Conservation (phyloP, 2,113 vertebrate genomes). For the Rattus norvegicus region GRCr8 NC_086033.1:39975001-39975500, state of each 20-base stretch:
- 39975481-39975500: too few relatives aligned
- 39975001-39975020: not conserved
- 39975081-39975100: not conserved
- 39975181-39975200: not conserved
- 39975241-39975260: not conserved
- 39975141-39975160: not conserved
- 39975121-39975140: not conserved
- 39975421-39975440: too few relatives aligned
- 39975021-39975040: not conserved
- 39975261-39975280: not conserved
- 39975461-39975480: too few relatives aligned
- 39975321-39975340: slow-evolving; percentile 11
- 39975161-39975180: not conserved
- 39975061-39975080: not conserved
- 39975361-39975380: not conserved
- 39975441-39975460: too few relatives aligned
- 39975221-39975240: not conserved
- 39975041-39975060: not conserved
- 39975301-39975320: not conserved
- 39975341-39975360: not conserved
- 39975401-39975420: too few relatives aligned
- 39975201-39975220: not conserved
- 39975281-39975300: slow-evolving; percentile 48
- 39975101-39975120: not conserved
- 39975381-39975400: not conserved